Conservation (phyloP, 2,113 vertebrate genomes). For the Elephas maximus region DNA sequence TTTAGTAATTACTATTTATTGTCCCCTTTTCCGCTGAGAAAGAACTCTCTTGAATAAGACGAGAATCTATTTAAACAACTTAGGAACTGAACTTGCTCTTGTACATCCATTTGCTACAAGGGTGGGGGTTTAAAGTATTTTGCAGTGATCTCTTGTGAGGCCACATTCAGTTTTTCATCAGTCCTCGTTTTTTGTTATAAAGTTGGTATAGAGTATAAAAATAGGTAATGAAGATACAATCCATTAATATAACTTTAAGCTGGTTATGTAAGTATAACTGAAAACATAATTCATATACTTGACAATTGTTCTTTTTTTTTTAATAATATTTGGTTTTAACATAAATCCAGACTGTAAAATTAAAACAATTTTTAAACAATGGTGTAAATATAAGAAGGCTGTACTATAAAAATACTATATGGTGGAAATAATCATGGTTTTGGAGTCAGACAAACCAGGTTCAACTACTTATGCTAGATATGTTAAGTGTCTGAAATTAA, state of each 20-base stretch:
- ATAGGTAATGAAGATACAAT: too few relatives aligned
- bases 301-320: neutral
- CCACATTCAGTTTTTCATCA: neutral
- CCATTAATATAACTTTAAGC: neutral
- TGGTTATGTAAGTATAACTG: neutral
- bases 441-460: neutral
- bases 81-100: accelerated
- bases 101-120: neutral
- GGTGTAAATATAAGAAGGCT: too few relatives aligned
- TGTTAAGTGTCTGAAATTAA: too few relatives aligned
- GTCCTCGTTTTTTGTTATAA: neutral
- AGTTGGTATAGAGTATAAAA: neutral
- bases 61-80: too few relatives aligned
- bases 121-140: neutral
- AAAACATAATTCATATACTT: neutral
- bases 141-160: neutral
- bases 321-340: neutral
- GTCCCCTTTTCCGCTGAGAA: neutral
- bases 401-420: too few relatives aligned
- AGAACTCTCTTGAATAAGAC: neutral
- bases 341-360: neutral
- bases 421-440: neutral
- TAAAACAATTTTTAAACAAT: neutral
- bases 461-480: too few relatives aligned
- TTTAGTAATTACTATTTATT: accelerated